Conservation (phyloP, 2,113 vertebrate species). For the Toxostoma redivivum region DNA sequence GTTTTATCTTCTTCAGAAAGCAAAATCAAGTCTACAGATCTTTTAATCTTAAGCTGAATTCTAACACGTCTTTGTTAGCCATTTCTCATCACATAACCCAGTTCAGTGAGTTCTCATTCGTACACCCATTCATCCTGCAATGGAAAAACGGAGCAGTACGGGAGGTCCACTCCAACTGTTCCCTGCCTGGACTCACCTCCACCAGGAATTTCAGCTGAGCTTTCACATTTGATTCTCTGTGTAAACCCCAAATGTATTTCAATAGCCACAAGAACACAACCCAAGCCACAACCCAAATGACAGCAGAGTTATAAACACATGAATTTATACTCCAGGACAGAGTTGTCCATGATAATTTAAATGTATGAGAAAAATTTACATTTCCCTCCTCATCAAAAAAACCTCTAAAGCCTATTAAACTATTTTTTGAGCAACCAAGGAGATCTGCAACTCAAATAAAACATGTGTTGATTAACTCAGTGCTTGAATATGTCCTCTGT, state of each 20-base stretch:
- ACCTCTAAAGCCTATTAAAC: not conserved
- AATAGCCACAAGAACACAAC: not conserved
- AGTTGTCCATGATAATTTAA: not conserved
- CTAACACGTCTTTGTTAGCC: not conserved
- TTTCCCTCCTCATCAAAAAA: not conserved
- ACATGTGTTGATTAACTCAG: not conserved
- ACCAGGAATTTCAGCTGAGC: not conserved
- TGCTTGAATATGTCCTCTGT: not conserved
- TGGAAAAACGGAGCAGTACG: fast-evolving
- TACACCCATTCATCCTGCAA: not conserved
- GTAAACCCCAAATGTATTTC: not conserved
- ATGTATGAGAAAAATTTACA: not conserved
- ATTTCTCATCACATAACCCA: not conserved
- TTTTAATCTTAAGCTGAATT: not conserved
- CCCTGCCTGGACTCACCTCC: not conserved
- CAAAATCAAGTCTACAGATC: not conserved
- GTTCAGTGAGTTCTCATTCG: not conserved
- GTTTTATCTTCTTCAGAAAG: not conserved
- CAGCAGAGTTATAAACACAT: not conserved
- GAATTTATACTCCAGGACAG: not conserved
- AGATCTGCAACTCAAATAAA: not conserved
- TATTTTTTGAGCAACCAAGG: not conserved
- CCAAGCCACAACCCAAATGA: not conserved
- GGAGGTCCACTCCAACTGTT: not conserved
- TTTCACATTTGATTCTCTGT: not conserved